Evolutionary conservation across 2,888 invertebrate species (phyloP).

Genomic region (Malthinus seriepunctatus): DNA sequence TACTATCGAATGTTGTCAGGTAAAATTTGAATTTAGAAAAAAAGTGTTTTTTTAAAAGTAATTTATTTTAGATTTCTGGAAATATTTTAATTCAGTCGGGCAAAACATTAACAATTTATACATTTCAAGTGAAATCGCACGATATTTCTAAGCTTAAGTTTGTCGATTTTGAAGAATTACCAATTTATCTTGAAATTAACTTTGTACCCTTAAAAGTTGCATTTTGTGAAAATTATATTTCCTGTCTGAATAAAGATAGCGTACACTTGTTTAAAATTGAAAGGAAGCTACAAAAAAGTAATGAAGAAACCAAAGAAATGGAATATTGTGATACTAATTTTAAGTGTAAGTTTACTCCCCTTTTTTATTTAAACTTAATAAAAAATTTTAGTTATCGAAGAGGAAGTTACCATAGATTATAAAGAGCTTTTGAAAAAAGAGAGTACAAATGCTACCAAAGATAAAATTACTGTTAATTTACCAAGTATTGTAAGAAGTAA

Average conservation of each 20-base stretch:
- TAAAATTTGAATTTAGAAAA: constrained; percentile 30
- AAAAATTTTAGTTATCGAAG: constrained; percentile 15
- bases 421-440: constrained; percentile 46
- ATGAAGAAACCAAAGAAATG: constrained; percentile 19
- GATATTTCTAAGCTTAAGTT: constrained; percentile 70
- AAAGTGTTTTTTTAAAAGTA: neutral
- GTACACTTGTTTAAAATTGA: constrained; percentile 65
- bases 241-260: constrained; percentile 63
- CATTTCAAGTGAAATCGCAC: constrained; percentile 67
- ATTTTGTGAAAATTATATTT: constrained; percentile 70
- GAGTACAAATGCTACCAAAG: constrained; percentile 39
- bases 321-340: constrained; percentile 31
- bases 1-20: constrained; percentile 66
- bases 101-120: constrained; percentile 58
- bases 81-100: constrained; percentile 53
- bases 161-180: constrained; percentile 70
- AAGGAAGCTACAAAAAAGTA: constrained; percentile 15
- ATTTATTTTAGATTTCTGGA: constrained; percentile 46
- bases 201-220: constrained; percentile 64
- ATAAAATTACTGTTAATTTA: constrained; percentile 51
- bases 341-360: constrained; percentile 42
- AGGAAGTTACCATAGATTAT: constrained; percentile 45
- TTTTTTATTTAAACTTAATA: neutral
- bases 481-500: constrained; percentile 53
- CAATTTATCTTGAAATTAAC: constrained; percentile 66